Conservation (phyloP, 2,888 invertebrate species). For the Anthophora plumipes region DNA sequence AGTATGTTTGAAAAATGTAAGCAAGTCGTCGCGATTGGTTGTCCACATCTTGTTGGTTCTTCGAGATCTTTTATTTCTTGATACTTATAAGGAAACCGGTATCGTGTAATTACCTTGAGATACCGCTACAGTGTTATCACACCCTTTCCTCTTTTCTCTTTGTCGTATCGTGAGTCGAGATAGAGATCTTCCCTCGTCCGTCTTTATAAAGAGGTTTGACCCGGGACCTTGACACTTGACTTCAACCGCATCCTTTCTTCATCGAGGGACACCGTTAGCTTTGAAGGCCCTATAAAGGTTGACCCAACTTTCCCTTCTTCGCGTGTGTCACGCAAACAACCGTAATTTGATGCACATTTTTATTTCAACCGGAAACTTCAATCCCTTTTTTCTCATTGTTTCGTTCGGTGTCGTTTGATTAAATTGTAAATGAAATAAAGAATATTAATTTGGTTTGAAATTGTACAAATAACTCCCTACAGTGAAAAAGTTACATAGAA, state of each 20-base stretch:
- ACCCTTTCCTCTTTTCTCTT: slow-evolving; percentile 50
- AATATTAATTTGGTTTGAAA: too few relatives aligned
- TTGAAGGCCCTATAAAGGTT: slow-evolving; percentile 18
- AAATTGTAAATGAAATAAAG: too few relatives aligned
- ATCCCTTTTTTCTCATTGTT: not conserved
- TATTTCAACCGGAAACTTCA: not conserved
- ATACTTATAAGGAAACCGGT: slow-evolving; percentile 64
- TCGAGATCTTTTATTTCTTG: slow-evolving; percentile 38
- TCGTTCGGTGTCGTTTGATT: too few relatives aligned
- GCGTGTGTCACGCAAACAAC: not conserved
- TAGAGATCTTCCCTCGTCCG: slow-evolving; percentile 55
- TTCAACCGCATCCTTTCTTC: slow-evolving; percentile 49
- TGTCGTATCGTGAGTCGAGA: slow-evolving; percentile 52
- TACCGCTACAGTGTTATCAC: slow-evolving; percentile 69
- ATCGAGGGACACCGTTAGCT: slow-evolving; percentile 56
- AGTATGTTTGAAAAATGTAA: slow-evolving; percentile 28
- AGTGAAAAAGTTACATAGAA: too few relatives aligned
- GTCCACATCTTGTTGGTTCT: slow-evolving; percentile 11
- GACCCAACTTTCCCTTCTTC: slow-evolving; percentile 24
- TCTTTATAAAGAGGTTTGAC: slow-evolving; percentile 61
- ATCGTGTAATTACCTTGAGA: slow-evolving; percentile 67
- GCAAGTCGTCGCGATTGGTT: slow-evolving; percentile 2
- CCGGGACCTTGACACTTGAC: slow-evolving; percentile 61
- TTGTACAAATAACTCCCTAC: too few relatives aligned
- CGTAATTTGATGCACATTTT: not conserved